phyloP scores from a whole-genome alignment of 2,797 vertebrate genomes.

The Chelon auratus region DNA sequence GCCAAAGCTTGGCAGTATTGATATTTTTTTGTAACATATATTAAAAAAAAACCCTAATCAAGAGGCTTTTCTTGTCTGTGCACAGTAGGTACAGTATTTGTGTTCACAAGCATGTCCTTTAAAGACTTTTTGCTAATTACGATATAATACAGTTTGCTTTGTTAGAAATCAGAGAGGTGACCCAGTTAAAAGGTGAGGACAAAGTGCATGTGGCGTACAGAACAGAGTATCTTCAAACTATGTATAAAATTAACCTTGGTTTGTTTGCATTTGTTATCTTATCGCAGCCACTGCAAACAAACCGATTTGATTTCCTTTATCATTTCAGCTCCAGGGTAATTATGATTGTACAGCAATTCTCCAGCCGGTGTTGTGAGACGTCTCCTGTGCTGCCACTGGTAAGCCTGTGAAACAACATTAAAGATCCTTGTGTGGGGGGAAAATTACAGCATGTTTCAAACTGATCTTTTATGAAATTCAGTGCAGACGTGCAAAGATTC shows the following conservation, averaged over 20 bases:
- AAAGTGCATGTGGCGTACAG: conserved; percentile 11
- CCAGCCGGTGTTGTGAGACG: not conserved
- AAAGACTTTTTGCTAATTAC: no score
- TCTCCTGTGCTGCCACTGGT: not conserved
- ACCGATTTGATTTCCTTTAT: not conserved
- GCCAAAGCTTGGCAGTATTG: not conserved
- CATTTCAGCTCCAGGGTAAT: not conserved
- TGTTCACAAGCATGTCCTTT: no score
- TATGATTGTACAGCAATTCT: not conserved
- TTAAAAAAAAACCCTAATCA: not conserved
- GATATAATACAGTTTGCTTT: not conserved
- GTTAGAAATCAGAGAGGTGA: not conserved
- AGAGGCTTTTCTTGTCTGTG: not conserved
- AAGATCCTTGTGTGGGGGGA: not conserved
- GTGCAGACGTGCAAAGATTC: not conserved
- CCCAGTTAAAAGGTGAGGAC: not conserved
- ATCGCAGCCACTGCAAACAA: conserved; percentile 18
- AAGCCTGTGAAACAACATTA: not conserved
- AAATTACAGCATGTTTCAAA: not conserved
- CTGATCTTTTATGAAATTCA: not conserved
- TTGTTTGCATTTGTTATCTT: conserved; percentile 36
- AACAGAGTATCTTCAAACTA: conserved; percentile 6
- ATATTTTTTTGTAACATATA: not conserved
- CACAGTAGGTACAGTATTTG: not conserved
- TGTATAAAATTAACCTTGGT: conserved; percentile 23